These are phyloP conservation scores for Dermatemys mawii DNA, from an alignment of 2,113 vertebrate genomes.

Conservation along the genomic window DNA sequence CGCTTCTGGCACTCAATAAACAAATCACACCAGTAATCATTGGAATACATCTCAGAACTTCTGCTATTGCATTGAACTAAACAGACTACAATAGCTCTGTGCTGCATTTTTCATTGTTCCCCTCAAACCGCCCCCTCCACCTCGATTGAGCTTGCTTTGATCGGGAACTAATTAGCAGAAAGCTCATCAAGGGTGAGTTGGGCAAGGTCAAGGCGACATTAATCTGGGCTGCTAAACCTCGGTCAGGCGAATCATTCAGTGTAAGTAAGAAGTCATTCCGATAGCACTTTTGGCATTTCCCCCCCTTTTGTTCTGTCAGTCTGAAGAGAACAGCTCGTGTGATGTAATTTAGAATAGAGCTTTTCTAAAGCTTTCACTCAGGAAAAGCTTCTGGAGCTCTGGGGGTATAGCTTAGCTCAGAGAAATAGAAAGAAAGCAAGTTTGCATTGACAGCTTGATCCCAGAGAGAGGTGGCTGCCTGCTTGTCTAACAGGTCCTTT, in stretches of 20 bases:
- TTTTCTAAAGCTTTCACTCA: constrained; percentile 80
- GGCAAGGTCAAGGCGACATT: constrained; percentile 15
- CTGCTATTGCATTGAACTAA: not conserved
- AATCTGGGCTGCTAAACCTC: constrained; percentile 8
- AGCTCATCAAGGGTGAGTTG: not conserved
- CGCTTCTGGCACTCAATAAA: not conserved
- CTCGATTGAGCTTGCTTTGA: constrained; percentile 15
- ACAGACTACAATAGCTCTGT: fast-evolving
- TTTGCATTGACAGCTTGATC: constrained; percentile 81
- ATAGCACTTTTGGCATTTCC: constrained; percentile 66
- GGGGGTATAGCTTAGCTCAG: constrained; percentile 76
- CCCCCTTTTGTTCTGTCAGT: constrained; percentile 79
- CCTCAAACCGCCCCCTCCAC: not conserved
- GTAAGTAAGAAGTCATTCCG: constrained; percentile 66
- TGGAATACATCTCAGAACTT: fast-evolving
- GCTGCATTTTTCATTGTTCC: not conserved
- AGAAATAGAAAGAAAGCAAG: constrained; percentile 75
- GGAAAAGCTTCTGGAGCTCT: constrained; percentile 74
- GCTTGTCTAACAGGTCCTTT: constrained; percentile 80
- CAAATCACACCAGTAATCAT: not conserved
- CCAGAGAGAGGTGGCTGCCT: constrained; percentile 78
- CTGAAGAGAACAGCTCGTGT: constrained; percentile 69
- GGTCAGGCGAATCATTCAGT: constrained; percentile 55
- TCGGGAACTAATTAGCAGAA: not conserved
- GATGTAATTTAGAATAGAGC: constrained; percentile 78